Percentiles rank a stretch among this genome's conserved stretches.
Evolutionary conservation across 2,888 invertebrate species (phyloP).

Genomic region (Lepas anatifera): DNA sequence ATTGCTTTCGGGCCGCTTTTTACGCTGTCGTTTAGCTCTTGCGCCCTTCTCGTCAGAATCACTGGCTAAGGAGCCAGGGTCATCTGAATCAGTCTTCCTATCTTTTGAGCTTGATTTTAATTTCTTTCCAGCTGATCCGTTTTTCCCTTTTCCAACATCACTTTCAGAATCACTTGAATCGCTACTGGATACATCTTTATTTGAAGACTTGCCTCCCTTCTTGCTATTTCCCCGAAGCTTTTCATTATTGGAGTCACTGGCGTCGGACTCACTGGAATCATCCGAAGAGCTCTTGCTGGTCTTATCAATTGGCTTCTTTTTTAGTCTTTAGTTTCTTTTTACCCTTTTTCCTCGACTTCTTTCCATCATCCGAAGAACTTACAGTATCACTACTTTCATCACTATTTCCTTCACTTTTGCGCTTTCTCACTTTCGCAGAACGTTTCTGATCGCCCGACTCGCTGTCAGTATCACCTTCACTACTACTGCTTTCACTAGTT

Average conservation of each 20-base stretch:
- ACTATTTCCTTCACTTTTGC: too few species aligned
- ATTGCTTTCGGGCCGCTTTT: conserved; percentile 19
- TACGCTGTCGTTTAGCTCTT: neutral
- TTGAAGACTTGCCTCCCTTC: too few species aligned
- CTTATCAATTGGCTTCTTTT: too few species aligned
- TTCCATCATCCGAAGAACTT: too few species aligned
- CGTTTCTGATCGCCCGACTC: too few species aligned
- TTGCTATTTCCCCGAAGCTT: neutral
- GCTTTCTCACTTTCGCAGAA: too few species aligned
- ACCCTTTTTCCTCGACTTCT: too few species aligned
- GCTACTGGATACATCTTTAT: too few species aligned
- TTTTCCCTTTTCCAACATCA: neutral
- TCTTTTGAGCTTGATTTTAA: neutral
- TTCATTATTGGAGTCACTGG: neutral
- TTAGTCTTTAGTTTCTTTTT: too few species aligned
- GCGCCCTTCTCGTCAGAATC: neutral
- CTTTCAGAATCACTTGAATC: neutral
- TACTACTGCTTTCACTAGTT: too few species aligned
- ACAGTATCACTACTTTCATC: too few species aligned
- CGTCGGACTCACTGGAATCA: neutral
- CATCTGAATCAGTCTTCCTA: neutral
- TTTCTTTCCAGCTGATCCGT: neutral
- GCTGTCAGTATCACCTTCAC: too few species aligned
- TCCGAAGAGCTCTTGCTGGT: neutral
- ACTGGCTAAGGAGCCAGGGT: neutral